Conservation (phyloP, 2,888 invertebrate species). For the Noctua janthina region DNA sequence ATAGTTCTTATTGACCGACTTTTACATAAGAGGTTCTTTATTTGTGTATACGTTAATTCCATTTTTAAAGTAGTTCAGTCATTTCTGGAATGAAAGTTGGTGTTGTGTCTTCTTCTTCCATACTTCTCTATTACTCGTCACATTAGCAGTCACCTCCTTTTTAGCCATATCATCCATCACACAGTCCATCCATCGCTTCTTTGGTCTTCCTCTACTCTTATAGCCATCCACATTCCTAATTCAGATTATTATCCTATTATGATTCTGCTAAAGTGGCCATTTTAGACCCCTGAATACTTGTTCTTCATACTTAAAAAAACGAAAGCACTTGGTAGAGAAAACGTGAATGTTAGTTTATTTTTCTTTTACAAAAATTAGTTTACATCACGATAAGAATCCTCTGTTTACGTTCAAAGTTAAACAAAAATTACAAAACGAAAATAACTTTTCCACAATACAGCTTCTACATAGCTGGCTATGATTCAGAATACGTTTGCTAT, state of each 20-base stretch:
- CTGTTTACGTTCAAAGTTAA: not conserved
- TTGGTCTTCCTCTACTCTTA: too few relatives aligned
- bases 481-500: constrained; percentile 48
- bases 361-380: not conserved
- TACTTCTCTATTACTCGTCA: too few relatives aligned
- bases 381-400: not conserved
- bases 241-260: too few relatives aligned
- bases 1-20: not conserved
- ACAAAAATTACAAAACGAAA: not conserved
- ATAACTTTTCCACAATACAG: not conserved
- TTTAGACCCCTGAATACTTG: not conserved
- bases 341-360: not conserved
- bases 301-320: not conserved
- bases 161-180: too few relatives aligned
- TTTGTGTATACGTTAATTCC: too few relatives aligned
- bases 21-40: not conserved
- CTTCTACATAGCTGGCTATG: constrained; percentile 23
- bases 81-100: not conserved
- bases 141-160: too few relatives aligned
- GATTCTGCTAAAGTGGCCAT: too few relatives aligned
- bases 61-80: not conserved
- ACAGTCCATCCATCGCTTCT: too few relatives aligned
- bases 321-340: not conserved
- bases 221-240: too few relatives aligned
- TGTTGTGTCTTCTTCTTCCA: too few relatives aligned